phyloP scores from a whole-genome alignment of 2,113 vertebrate genomes.

The Vanacampus margaritifer region DNA sequence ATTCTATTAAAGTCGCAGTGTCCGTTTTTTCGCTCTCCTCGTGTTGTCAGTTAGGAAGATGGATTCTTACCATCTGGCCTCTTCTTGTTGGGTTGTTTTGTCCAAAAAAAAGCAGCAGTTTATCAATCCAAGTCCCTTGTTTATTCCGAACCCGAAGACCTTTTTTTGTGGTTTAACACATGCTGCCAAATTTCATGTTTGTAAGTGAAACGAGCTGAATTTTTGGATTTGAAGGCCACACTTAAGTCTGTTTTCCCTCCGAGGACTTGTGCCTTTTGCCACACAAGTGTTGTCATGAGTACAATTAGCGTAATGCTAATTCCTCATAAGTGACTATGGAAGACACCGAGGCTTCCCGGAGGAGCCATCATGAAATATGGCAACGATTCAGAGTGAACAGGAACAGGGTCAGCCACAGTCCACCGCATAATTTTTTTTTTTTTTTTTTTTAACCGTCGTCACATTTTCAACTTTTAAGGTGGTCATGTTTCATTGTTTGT shows the following conservation, averaged over 20 bases:
- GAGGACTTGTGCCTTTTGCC: constrained; percentile 26
- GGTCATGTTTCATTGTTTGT: neutral
- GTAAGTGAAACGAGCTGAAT: too few relatives aligned
- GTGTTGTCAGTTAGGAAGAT: neutral
- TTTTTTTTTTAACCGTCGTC: neutral
- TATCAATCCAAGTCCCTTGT: neutral
- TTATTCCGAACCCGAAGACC: neutral
- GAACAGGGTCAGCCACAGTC: neutral
- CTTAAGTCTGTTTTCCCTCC: constrained; percentile 7
- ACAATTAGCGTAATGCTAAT: constrained; percentile 25
- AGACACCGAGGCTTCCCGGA: constrained; percentile 8
- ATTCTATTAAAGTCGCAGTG: neutral
- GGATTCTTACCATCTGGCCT: neutral
- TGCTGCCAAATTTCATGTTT: neutral
- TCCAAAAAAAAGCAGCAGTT: neutral
- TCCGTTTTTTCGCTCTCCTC: neutral
- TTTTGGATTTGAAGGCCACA: neutral
- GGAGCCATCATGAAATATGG: constrained; percentile 13
- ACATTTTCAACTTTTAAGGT: neutral
- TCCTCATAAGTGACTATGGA: constrained; percentile 29
- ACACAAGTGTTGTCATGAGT: constrained; percentile 35
- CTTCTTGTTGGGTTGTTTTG: neutral
- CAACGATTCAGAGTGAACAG: neutral
- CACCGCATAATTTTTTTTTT: neutral
- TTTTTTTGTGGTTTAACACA: too few relatives aligned